phyloP scores from a whole-genome alignment of 2,888 invertebrate genomes.

The Chouioia cunea region DNA sequence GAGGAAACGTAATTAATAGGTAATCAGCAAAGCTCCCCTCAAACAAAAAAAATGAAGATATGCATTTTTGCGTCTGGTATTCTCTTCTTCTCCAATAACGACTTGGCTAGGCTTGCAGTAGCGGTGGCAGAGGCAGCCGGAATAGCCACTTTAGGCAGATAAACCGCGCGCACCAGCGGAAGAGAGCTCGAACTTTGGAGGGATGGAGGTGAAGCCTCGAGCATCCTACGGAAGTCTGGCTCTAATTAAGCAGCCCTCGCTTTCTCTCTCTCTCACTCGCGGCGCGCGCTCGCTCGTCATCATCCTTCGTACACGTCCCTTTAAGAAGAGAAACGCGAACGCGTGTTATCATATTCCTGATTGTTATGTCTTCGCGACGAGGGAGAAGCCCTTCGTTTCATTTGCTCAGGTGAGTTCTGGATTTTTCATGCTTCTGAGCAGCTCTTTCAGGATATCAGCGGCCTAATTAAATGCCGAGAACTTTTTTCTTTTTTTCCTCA shows the following conservation, averaged over 20 bases:
- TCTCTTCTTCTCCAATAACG: conserved; percentile 6
- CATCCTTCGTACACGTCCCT: conserved; percentile 60
- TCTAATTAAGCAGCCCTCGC: conserved; percentile 66
- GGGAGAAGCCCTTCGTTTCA: conserved; percentile 26
- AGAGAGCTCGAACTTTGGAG: conserved; percentile 57
- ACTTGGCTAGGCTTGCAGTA: neutral
- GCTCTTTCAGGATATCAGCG: neutral
- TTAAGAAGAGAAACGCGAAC: conserved; percentile 15
- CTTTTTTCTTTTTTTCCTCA: too few species aligned
- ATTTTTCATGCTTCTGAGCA: neutral
- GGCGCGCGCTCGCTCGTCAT: conserved; percentile 59
- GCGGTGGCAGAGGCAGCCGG: conserved; percentile 46
- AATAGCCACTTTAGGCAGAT: conserved; percentile 66
- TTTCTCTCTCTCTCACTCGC: conserved; percentile 53
- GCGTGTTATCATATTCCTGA: conserved; percentile 67
- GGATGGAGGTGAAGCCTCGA: conserved; percentile 62
- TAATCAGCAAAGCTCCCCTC: too few species aligned
- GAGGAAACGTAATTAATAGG: too few species aligned
- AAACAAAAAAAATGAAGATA: too few species aligned
- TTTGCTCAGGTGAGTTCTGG: conserved; percentile 37
- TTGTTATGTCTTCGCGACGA: conserved; percentile 58
- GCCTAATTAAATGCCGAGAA: too few species aligned
- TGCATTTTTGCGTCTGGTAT: neutral
- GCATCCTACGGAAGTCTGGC: conserved; percentile 67
- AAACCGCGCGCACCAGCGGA: conserved; percentile 60